Conservation (phyloP, 2,888 invertebrate species). For the Neoitamus cyanurus region DNA sequence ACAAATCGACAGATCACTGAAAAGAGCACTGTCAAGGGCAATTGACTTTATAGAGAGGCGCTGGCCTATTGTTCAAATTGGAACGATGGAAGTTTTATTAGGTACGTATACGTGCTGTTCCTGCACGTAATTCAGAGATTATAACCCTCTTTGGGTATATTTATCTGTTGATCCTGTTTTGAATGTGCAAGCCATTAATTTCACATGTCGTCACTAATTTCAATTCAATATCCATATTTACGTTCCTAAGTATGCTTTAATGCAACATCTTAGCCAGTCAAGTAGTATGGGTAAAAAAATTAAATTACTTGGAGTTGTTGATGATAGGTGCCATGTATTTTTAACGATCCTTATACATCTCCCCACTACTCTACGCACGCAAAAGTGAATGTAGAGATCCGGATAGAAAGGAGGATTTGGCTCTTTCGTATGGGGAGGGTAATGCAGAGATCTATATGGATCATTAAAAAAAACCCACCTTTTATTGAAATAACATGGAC, state of each 20-base stretch:
- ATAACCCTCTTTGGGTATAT: background rate
- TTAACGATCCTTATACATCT: too few relatives aligned
- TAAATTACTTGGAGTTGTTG: too few relatives aligned
- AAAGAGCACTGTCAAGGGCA: conserved; percentile 42
- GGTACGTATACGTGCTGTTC: background rate
- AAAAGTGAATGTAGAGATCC: too few relatives aligned
- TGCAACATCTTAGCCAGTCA: background rate
- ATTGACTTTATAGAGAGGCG: conserved; percentile 41
- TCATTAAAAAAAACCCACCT: too few relatives aligned
- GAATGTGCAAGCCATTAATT: background rate
- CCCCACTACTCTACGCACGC: too few relatives aligned
- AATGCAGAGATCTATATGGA: too few relatives aligned
- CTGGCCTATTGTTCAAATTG: background rate
- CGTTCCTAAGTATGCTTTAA: background rate
- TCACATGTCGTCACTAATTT: background rate
- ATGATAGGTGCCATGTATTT: too few relatives aligned
- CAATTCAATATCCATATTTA: background rate
- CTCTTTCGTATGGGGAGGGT: too few relatives aligned
- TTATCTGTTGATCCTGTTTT: background rate
- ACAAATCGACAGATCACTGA: conserved; percentile 19
- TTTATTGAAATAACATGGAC: too few relatives aligned
- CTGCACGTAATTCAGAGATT: background rate
- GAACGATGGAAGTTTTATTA: background rate
- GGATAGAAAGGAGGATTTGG: too few relatives aligned
- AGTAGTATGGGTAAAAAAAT: too few relatives aligned